Evolutionary conservation across 2,888 invertebrate genomes (phyloP).

Genomic region (Trissonchulus sp.): DNA sequence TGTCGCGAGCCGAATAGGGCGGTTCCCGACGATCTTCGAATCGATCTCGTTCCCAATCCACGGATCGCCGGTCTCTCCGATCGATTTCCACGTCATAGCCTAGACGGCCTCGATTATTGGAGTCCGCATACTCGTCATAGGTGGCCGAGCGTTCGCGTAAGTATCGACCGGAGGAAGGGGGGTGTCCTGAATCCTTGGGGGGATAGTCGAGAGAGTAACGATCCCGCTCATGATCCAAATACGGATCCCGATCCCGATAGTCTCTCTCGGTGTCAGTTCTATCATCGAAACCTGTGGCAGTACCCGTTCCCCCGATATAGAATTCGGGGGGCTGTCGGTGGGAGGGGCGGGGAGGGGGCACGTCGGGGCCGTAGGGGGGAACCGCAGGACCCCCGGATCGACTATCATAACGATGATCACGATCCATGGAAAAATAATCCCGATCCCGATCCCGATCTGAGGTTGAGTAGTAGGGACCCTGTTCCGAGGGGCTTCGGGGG

Average conservation of each 20-base stretch:
- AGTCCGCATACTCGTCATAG: not conserved
- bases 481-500: constrained; percentile 21
- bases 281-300: not conserved
- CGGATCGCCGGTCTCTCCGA: not conserved
- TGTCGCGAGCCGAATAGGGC: too few species aligned
- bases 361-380: not conserved
- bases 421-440: not conserved
- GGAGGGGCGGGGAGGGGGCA: not conserved
- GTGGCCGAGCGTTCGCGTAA: not conserved
- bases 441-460: not conserved
- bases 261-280: not conserved
- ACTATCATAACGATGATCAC: not conserved
- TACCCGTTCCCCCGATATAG: not conserved
- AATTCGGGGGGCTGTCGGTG: not conserved
- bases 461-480: constrained; percentile 22
- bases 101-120: not conserved
- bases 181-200: not conserved
- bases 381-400: not conserved
- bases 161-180: not conserved
- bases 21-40: too few species aligned
- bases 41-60: not conserved
- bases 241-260: not conserved
- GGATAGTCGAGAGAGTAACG: not conserved
- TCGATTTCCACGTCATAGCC: too few species aligned
- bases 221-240: not conserved